Base-by-base conservation (phyloP, 2,113 vertebrate species). In the Perca fluviatilis region DNA sequence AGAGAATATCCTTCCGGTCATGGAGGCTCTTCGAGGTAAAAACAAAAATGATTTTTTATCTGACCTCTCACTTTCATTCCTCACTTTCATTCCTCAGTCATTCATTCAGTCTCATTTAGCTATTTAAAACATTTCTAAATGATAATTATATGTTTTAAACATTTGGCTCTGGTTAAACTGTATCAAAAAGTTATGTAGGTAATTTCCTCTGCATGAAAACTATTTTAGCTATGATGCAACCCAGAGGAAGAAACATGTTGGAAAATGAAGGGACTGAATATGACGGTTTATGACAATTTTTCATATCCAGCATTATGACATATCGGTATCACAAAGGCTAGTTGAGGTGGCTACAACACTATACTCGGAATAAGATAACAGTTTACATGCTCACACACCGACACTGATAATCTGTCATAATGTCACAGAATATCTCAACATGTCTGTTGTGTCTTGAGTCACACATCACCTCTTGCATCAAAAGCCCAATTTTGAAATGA, bases 21-120 rank as follows among this genome's bases (percentile, higher is more conserved):
- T 99, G 97, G 98, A 98, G 80, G 96, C 97, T 0, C 96, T 99
- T 51, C 93, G 96, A 99, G 98, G 98, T 99, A 97, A 84, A 25
- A 27, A 13, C 56, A 71, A 46, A 53, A 43, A 33, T 54, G 21
- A 25, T 6, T 1, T 12, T 18, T 71, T 13, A 51, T 68, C 10
- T 58, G 11, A 79, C 9, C 5, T 66, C 19, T 19, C 2, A 8
- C 15, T 13, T 13, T 27, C 6, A 7, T 68, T 21, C 9, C 10
- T 8, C 2, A 8, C 15, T 13, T 13, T 27, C 6, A 7, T 68
- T 21, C 9, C 10, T 8, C n/a, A n/a, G n/a, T n/a, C n/a, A n/a
- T n/a, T n/a, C n/a, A n/a, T 56, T n/a, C 33, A 12, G 0, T 73
- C 3, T 47, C 5, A n/a, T 49, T 5, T 51, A 53, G 2, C 6